A percentile compares a stretch with the other conserved stretches of the same genome.
Conservation (phyloP, 2,888 invertebrate genomes). For the Diplolepis rosae region DNA sequence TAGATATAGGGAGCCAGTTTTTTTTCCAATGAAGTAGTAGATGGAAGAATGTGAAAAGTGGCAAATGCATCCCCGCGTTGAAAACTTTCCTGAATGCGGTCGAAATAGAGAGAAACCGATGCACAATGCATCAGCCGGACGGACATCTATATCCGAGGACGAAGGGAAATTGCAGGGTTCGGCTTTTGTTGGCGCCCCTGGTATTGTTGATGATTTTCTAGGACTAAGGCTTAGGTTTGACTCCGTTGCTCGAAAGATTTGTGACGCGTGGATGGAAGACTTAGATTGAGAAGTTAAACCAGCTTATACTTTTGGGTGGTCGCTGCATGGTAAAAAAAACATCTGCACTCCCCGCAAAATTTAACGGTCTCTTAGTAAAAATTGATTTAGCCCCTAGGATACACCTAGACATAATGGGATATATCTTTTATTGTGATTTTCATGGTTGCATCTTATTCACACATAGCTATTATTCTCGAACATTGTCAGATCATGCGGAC, state of each 20-base stretch:
- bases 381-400: constrained; percentile 56
- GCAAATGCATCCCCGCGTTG: too few relatives aligned
- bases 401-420: constrained; percentile 49
- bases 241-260: constrained; percentile 50
- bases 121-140: neutral
- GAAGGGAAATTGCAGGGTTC: neutral
- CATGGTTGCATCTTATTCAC: constrained; percentile 17
- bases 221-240: too few relatives aligned
- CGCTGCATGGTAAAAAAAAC: constrained; percentile 49
- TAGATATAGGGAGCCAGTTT: too few relatives aligned
- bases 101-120: too few relatives aligned
- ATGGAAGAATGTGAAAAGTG: too few relatives aligned
- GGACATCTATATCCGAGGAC: constrained; percentile 4
- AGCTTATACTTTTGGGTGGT: constrained; percentile 45
- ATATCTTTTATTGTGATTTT: constrained; percentile 40
- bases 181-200: neutral
- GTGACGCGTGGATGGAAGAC: constrained; percentile 50
- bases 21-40: too few relatives aligned
- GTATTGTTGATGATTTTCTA: constrained; percentile 37
- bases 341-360: constrained; percentile 61
- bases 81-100: too few relatives aligned
- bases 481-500: neutral
- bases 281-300: constrained; percentile 56
- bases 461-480: neutral
- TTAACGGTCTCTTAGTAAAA: constrained; percentile 60